These are phyloP conservation scores for Taxidea taxus DNA, from an alignment of 2,113 vertebrate species.

Conservation along the genomic window DNA sequence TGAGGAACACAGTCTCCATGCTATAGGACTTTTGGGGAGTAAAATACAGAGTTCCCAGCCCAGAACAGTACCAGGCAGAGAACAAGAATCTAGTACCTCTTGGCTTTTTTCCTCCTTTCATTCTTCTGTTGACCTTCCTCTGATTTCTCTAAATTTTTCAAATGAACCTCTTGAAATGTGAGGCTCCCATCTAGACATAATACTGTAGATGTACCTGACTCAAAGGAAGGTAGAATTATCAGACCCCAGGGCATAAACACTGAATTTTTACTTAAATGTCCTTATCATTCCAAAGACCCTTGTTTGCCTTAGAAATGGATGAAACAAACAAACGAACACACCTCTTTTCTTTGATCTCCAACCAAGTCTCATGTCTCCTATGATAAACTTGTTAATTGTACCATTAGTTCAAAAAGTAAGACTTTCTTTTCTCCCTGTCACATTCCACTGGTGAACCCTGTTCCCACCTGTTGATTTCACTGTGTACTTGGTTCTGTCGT, in stretches of 20 bases:
- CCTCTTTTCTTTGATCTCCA: not conserved
- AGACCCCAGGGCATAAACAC: not conserved
- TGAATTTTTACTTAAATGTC: not conserved
- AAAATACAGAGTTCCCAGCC: not conserved
- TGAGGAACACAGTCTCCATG: not conserved
- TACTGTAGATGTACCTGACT: not conserved
- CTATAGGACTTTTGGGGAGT: not conserved
- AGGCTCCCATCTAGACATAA: not conserved
- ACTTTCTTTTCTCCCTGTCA: not conserved
- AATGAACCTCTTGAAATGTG: not conserved
- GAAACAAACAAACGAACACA: not conserved
- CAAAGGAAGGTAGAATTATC: not conserved
- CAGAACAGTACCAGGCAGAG: not conserved
- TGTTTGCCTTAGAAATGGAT: not conserved
- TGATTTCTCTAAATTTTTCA: not conserved
- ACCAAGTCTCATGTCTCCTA: not conserved
- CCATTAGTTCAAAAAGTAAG: not conserved
- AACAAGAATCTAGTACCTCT: not conserved
- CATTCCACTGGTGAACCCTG: not conserved
- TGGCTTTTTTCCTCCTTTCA: not conserved
- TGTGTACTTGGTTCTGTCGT: not conserved
- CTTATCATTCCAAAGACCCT: not conserved
- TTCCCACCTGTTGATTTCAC: not conserved
- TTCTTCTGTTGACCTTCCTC: not conserved
- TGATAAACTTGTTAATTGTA: not conserved